Conservation (phyloP, 2,113 vertebrate species). For the Lepidothrix coronata region DNA sequence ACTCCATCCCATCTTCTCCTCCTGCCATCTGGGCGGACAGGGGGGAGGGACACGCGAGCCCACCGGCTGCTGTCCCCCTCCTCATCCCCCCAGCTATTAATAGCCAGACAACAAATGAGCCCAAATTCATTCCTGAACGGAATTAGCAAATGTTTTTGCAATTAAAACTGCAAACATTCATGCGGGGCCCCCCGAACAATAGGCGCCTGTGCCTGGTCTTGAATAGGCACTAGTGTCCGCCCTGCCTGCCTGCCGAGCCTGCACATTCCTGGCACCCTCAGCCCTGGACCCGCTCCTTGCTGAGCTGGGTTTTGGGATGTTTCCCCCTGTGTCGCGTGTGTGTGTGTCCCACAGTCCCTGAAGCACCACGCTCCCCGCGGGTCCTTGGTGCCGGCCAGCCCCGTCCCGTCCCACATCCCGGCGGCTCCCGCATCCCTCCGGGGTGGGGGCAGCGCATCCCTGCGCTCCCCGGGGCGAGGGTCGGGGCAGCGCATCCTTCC, state of each 20-base stretch:
- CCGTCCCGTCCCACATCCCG: not conserved
- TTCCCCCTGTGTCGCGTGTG: not conserved
- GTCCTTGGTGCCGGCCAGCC: not conserved
- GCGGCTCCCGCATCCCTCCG: not conserved
- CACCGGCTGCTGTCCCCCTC: constrained; percentile 56
- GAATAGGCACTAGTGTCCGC: constrained; percentile 73
- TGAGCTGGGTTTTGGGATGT: not conserved
- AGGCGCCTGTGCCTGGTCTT: constrained; percentile 69
- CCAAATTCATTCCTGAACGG: constrained; percentile 65
- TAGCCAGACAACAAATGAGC: constrained; percentile 60
- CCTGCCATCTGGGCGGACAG: not conserved
- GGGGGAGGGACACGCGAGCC: not conserved
- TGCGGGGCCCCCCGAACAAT: constrained; percentile 72
- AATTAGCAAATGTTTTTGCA: constrained; percentile 73
- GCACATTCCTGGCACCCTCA: constrained; percentile 76
- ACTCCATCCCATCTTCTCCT: not conserved
- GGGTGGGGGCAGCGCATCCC: not conserved
- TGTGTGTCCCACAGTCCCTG: not conserved
- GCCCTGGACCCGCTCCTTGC: constrained; percentile 29
- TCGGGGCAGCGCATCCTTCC: not conserved
- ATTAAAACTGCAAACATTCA: constrained; percentile 74
- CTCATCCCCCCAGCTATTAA: constrained; percentile 46
- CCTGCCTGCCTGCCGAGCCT: constrained; percentile 53
- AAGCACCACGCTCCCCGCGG: not conserved
- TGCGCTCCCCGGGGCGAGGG: not conserved